Evolutionary conservation across 1,140 invertebrate genomes (phyloP), one percentile per base, ranked within the genome.

Genomic region (Oryctes rhinoceros): DNA sequence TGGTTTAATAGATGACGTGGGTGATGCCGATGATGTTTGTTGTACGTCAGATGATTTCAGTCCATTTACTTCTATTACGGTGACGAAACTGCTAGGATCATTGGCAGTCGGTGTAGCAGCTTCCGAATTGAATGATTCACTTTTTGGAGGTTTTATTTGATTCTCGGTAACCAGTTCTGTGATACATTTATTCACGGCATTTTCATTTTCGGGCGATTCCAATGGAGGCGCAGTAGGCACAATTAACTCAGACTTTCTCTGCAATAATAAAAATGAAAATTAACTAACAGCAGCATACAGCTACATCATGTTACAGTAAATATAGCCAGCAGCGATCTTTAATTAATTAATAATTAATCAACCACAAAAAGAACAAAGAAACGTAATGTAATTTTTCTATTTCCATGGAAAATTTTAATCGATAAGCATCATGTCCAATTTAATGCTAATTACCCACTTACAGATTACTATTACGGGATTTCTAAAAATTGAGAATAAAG

Each of bases 11-110:
- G 78, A 10, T 74, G 82, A 62, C 47, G 81, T 76, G 71, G 84
- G 79, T 79, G 82, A 77, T 49, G 81, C 53, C 77, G 84, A 78
- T n/a, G 37, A 24, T 10, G 39, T 44, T 59, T 59, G 76, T 62
- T 82, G 48, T 37, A 67, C 49, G 78, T 85, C 81, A 76, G 86
- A 85, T 84, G 86, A 86, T 88, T 90, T 91, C 82, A 90, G 83
- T 87, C 92, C 91, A 88, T 95, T 96, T 3, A 96, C 95, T 91
- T 96, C 94, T 82, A 96, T 96, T 75, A 96, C 95, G 79, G 95
- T 96, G 80, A 96, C 92, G 89, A 96, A 96, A 88, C 95, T 94
- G 87, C 93, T 92, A 86, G 90, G 91, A 84, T 90, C 89, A 18
- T 53, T 59, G 85, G 81, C 91, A 89, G 65, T 81, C 77, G 89